Evolutionary conservation across 2,113 vertebrate species (phyloP), one percentile per base, ranked within the genome.

Genomic region (Syngnathus typhle): DNA sequence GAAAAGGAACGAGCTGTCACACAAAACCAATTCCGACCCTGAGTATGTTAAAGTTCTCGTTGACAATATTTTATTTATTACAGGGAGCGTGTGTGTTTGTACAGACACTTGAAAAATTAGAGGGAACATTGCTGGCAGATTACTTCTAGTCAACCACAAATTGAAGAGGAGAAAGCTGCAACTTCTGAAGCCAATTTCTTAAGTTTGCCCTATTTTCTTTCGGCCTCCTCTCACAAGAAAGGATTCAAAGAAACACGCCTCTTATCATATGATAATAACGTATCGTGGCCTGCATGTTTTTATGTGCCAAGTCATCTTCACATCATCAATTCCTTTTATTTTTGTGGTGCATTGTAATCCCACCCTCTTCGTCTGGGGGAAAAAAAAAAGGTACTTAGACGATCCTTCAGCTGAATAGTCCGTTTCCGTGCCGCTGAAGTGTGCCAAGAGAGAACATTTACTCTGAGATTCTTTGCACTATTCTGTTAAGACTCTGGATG

Each of bases 181-280:
- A 85, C 84, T 82, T 83, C 74, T 85, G 81, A 83, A 85, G 82
- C 83, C 86, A 90, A 88, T 89, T 87, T 88, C 77, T 84, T 80
- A 78, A 85, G 65, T 88, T 84, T 81, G 72, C 64, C 60, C 77
- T 82, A 69, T 85, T 86, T 88, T 71, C 67, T 70, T 79, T 84
- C 61, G 65, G 68, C 70, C 62, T 52, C 67, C 58, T 71, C 75
- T 83, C 65, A n/a, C 27, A n/a, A 68, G 52, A 78, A 78, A 75
- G 68, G 52, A 76, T 70, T 70, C 60, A 78, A 82, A 72, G 62
- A 69, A 86, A 74, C 76, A 77, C 73, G 61, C 69, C 59, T 84
- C 70, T 81, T 78, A 85, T 83, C 67, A 72, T 78, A 78, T 80
- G 72, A 74, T 77, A 81, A 86, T 83, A 74, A 80, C 62, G 63